Evolutionary conservation across 2,113 vertebrate species (phyloP), one percentile per base, ranked within the genome.

Genomic region (Tenrec ecaudatus): DNA sequence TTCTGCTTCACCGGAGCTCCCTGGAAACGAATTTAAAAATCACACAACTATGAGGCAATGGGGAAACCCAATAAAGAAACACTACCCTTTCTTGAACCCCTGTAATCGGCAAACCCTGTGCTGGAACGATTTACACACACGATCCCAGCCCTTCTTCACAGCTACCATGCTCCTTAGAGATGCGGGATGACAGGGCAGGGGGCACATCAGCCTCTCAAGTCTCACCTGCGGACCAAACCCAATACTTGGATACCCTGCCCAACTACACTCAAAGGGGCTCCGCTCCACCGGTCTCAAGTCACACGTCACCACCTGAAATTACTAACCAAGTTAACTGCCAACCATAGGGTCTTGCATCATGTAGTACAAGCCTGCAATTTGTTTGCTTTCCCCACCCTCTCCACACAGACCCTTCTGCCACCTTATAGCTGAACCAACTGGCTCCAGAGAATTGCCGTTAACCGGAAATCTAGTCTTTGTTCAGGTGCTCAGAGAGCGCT

Each of bases 401-500:
- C n/a, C 57, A 10, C 31, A 66, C 36, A 78, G 40, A 38, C 3
- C 27, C 3, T 29, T 15, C 75, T 58, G 19, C 5, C 17, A 11
- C 40, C 40, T 23, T 64, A 25, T 19, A 57, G 1, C 43, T 79
- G 31, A 88, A 17, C 11, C 73, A 64, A 0, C 0, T 6, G 27
- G n/a, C 58, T 31, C 31, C 53, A 92, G 88, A 29, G 27, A 87
- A 36, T 57, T 38, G n/a, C 12, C 53, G 23, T 82, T 69, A 5
- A 53, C 47, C 6, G 22, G 76, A 88, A 84, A 29, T 25, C 33
- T 16, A 17, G 4, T 78, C 60, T 92, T 91, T 89, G 11, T 43
- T 60, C 80, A 47, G n/a, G 66, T 69, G 89, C 86, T 86, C 83
- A 6, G 90, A 38, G 53, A 86, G 88, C 20, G 84, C 66, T 89